A percentile compares a stretch with the other conserved stretches of the same genome.
phyloP scores from a whole-genome alignment of 53 echinoderm and acorn worm species.

The Stichopus horrens region DNA sequence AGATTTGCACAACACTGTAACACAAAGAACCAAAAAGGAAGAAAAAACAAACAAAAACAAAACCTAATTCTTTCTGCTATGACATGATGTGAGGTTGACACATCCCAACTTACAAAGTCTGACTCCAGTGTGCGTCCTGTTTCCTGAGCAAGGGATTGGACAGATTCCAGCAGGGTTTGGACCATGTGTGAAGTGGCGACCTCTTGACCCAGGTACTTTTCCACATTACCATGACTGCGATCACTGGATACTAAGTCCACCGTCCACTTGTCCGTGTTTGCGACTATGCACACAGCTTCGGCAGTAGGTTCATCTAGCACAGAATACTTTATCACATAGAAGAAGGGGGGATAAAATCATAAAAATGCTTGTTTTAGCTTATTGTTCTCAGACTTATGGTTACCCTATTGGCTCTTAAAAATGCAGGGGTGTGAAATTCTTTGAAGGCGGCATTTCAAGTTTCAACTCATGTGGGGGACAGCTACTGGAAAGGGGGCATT shows the following conservation, averaged over 20 bases:
- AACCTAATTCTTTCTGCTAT: no score
- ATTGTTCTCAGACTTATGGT: no score
- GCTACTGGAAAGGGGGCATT: no score
- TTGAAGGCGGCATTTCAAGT: no score
- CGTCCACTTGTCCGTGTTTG: conserved; percentile 89
- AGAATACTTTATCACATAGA: conserved; percentile 60
- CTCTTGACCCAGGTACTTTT: conserved; percentile 60
- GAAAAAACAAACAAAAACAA: no score
- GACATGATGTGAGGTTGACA: no score
- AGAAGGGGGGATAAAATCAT: not conserved
- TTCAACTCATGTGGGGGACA: no score
- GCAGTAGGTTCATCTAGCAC: conserved; percentile 80
- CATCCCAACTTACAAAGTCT: conserved; percentile 71
- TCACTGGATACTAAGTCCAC: conserved; percentile 83
- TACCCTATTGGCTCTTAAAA: no score
- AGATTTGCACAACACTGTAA: no score
- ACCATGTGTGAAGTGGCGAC: conserved; percentile 63
- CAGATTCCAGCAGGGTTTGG: conserved; percentile 73
- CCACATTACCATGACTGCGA: conserved; percentile 13
- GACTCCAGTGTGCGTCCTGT: conserved; percentile 67
- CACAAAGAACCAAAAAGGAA: no score
- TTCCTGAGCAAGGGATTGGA: conserved; percentile 62
- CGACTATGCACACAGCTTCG: conserved; percentile 85
- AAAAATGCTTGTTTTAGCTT: not conserved
- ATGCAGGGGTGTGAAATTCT: no score